phyloP scores from a whole-genome alignment of 2,888 invertebrate species.

The Drosophila greeni region DNA sequence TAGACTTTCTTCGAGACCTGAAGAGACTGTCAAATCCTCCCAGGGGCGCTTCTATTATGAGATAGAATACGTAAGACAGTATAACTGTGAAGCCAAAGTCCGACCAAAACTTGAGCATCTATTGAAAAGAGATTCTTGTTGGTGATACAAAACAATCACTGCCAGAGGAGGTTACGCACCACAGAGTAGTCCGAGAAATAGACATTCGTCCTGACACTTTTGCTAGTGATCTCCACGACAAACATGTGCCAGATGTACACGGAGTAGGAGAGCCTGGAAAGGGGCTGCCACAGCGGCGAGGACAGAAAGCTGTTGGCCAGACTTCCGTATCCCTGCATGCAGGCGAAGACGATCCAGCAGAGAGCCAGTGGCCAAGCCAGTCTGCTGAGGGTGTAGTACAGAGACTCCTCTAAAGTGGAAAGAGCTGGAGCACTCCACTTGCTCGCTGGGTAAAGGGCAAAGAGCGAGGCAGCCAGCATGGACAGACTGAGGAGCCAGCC shows the following conservation, averaged over 20 bases:
- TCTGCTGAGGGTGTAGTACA: slow-evolving; percentile 68
- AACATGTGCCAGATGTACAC: slow-evolving; percentile 39
- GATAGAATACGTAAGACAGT: slow-evolving; percentile 30
- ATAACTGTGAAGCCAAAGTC: slow-evolving; percentile 41
- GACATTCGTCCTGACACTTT: slow-evolving; percentile 7
- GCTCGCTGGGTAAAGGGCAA: slow-evolving; percentile 54
- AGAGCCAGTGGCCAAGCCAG: slow-evolving; percentile 47
- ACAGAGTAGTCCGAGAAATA: slow-evolving; percentile 22
- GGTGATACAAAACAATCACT: background rate
- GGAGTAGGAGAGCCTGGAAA: background rate
- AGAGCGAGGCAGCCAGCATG: slow-evolving; percentile 58
- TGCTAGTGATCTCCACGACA: slow-evolving; percentile 9
- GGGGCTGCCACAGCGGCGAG: slow-evolving; percentile 15
- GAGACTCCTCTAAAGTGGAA: slow-evolving; percentile 56
- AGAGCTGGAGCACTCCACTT: slow-evolving; percentile 40
- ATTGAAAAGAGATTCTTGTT: background rate
- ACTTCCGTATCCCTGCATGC: slow-evolving; percentile 70
- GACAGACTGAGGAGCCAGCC: slow-evolving; percentile 63
- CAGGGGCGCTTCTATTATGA: slow-evolving; percentile 26
- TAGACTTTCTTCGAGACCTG: background rate
- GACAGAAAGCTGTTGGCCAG: slow-evolving; percentile 67
- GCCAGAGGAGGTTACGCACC: background rate
- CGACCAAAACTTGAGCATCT: slow-evolving; percentile 26
- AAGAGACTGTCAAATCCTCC: slow-evolving; percentile 11
- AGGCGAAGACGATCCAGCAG: slow-evolving; percentile 40